A percentile compares a stretch with the other conserved stretches of the same genome.
phyloP scores from a whole-genome alignment of 2,797 vertebrate species.

The Acanthurus tractus region DNA sequence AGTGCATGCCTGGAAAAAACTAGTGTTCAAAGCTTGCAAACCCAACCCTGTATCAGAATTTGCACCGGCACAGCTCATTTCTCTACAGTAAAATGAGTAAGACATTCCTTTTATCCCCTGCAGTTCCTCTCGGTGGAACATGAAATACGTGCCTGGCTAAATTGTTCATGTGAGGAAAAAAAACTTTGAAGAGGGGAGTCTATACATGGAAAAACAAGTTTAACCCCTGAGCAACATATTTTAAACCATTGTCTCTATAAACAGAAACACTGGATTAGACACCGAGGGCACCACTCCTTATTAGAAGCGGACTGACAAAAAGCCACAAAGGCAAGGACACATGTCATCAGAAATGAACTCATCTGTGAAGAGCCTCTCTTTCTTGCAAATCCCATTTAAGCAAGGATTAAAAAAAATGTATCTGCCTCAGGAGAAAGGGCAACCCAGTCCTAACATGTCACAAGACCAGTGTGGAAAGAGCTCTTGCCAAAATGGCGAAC shows the following conservation, averaged over 20 bases:
- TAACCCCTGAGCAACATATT: conserved; percentile 21
- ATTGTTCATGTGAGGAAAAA: conserved; percentile 45
- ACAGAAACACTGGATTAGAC: conserved; percentile 31
- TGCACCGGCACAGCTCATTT: conserved; percentile 71
- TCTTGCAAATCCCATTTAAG: conserved; percentile 42
- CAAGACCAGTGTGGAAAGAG: conserved; percentile 65
- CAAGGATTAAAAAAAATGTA: background rate
- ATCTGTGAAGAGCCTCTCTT: conserved; percentile 40
- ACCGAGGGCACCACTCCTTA: conserved; percentile 33
- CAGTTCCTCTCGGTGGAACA: conserved; percentile 54
- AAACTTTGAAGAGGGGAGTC: background rate
- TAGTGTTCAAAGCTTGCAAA: conserved; percentile 75
- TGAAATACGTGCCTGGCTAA: conserved; percentile 35
- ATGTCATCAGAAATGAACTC: conserved; percentile 47
- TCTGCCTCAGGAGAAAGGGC: conserved; percentile 29
- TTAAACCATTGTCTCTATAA: background rate
- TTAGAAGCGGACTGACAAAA: conserved; percentile 22
- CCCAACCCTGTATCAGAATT: conserved; percentile 66
- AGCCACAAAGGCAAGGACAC: conserved; percentile 37
- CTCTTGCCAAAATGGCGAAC: conserved; percentile 70
- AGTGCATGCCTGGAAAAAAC: conserved; percentile 82
- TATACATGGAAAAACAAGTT: conserved; percentile 40
- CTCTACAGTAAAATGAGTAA: conserved; percentile 77
- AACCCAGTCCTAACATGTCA: conserved; percentile 67
- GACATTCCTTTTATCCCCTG: conserved; percentile 66